Evolutionary conservation across 2,888 invertebrate genomes (phyloP).

Genomic region (Pollenia griseotomentosa): DNA sequence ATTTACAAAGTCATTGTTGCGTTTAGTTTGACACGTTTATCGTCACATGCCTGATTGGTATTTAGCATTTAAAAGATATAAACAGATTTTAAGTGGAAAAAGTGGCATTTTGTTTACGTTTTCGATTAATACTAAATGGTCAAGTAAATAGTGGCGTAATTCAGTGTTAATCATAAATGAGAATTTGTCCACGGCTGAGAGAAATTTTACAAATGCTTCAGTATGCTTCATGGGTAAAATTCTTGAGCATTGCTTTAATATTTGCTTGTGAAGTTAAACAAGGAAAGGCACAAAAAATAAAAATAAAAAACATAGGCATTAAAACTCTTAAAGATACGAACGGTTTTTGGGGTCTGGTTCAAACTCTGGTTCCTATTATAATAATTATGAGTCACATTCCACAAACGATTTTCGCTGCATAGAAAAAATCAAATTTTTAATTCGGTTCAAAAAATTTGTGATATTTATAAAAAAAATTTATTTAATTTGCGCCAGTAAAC

Average conservation of each 20-base stretch:
- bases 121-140: conserved; percentile 37
- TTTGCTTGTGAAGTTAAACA: neutral
- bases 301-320: neutral
- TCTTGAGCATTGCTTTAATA: neutral
- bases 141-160: conserved; percentile 62
- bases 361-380: too few relatives aligned
- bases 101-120: conserved; percentile 34
- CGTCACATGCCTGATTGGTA: conserved; percentile 69
- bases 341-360: too few relatives aligned
- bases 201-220: neutral
- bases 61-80: conserved; percentile 55
- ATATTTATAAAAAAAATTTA: too few relatives aligned
- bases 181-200: neutral
- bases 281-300: neutral
- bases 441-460: too few relatives aligned
- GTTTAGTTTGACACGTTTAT: conserved; percentile 70
- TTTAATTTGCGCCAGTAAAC: too few relatives aligned
- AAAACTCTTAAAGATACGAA: neutral
- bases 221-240: neutral
- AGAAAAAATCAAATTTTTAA: too few relatives aligned
- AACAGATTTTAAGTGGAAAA: conserved; percentile 56
- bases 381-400: too few relatives aligned
- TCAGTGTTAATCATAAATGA: conserved; percentile 59
- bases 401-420: too few relatives aligned
- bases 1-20: conserved; percentile 63